phyloP scores from a whole-genome alignment of 2,888 invertebrate species.

The Lobophora halterata region DNA sequence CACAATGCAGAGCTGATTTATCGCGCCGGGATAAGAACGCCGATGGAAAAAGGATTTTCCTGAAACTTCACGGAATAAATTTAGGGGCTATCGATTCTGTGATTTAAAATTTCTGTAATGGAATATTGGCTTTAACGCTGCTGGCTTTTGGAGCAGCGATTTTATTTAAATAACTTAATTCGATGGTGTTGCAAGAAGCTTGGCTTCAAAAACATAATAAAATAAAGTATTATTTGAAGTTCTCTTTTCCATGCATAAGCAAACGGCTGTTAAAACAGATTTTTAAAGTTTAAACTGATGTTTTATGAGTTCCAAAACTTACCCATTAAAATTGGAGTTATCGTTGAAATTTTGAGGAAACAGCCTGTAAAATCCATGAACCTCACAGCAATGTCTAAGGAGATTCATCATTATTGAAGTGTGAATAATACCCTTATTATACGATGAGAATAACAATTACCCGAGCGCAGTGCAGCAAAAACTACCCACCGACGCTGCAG shows the following conservation, averaged over 20 bases:
- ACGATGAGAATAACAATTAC: constrained; percentile 46
- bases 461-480: constrained; percentile 55
- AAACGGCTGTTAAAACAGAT: no score
- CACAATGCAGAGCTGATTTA: constrained; percentile 68
- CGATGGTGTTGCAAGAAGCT: no score
- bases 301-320: no score
- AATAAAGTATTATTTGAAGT: no score
- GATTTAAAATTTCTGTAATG: constrained; percentile 33
- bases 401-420: constrained; percentile 37
- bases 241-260: no score
- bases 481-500: constrained; percentile 40
- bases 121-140: constrained; percentile 11
- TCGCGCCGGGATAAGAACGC: constrained; percentile 57
- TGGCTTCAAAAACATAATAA: not conserved
- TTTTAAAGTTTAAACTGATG: no score
- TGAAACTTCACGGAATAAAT: constrained; percentile 55
- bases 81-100: constrained; percentile 48
- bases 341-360: no score
- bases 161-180: not conserved
- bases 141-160: not conserved
- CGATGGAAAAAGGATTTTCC: constrained; percentile 62
- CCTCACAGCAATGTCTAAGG: constrained; percentile 16
- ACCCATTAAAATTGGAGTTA: no score
- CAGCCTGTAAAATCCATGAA: no score
- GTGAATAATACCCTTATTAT: constrained; percentile 46